These are phyloP conservation scores for Drosophila neocordata DNA, from an alignment of 1,140 invertebrate species.

Conservation along the genomic window DNA sequence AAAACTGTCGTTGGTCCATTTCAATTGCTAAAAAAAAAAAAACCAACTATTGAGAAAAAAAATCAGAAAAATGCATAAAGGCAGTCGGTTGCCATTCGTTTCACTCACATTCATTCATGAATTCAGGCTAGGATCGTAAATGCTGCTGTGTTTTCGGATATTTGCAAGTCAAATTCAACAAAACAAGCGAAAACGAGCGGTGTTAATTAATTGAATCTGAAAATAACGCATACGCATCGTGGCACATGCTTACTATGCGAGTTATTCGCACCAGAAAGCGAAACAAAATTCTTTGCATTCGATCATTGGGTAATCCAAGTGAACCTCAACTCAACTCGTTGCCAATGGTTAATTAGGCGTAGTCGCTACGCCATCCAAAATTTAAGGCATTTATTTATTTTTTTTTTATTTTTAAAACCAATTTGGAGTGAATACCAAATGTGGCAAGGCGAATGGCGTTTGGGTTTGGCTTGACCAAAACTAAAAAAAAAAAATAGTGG, in stretches of 20 bases:
- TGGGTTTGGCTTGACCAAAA: conserved; percentile 12
- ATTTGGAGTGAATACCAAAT: conserved; percentile 64
- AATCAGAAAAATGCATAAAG: background rate
- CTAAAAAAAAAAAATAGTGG: background rate
- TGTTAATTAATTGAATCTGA: conserved; percentile 60
- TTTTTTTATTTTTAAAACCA: conserved; percentile 26
- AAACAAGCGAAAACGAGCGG: conserved; percentile 2
- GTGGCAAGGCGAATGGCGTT: conserved; percentile 25
- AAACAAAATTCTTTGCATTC: conserved; percentile 42
- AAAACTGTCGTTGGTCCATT: conserved; percentile 10
- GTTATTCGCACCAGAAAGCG: conserved; percentile 8
- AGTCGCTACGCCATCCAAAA: conserved; percentile 38
- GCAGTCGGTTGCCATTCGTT: background rate
- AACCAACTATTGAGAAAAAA: background rate
- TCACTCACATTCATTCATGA: conserved; percentile 66
- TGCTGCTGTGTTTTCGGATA: conserved; percentile 34
- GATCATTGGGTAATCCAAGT: conserved; percentile 52
- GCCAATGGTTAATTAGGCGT: conserved; percentile 62
- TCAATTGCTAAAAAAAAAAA: conserved; percentile 3
- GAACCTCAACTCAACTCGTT: conserved; percentile 17
- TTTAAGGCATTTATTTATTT: conserved; percentile 39
- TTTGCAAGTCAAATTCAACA: conserved; percentile 58
- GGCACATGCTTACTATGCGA: conserved; percentile 38
- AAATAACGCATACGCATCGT: conserved; percentile 64
- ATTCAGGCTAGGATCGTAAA: conserved; percentile 54